Evolutionary conservation across 2,888 invertebrate genomes (phyloP).

Genomic region (Trissolcus brochymenae): DNA sequence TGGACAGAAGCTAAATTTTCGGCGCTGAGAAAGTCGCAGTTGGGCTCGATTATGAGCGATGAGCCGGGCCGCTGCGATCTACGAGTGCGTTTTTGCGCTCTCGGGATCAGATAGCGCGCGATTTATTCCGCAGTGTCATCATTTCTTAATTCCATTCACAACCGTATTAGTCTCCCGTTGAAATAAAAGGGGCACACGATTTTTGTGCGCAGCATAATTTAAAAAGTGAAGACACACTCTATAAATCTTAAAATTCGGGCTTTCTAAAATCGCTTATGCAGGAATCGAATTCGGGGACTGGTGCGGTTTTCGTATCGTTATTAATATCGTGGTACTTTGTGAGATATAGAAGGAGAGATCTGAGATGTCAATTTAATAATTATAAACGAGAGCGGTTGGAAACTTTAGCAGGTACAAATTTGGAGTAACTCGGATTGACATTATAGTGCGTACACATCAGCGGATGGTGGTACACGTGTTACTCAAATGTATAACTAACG

Average conservation of each 20-base stretch:
- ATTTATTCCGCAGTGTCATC: slow-evolving; percentile 10
- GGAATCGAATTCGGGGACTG: too few relatives aligned
- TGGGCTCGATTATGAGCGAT: slow-evolving; percentile 19
- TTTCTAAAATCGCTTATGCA: too few relatives aligned
- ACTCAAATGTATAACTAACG: slow-evolving; percentile 29
- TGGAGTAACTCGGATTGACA: slow-evolving; percentile 22
- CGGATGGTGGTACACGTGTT: slow-evolving; percentile 24
- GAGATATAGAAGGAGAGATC: too few relatives aligned
- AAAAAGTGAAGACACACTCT: too few relatives aligned
- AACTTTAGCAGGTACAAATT: slow-evolving; percentile 34
- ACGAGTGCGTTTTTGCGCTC: not conserved
- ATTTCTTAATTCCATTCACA: slow-evolving; percentile 8
- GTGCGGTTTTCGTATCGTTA: too few relatives aligned
- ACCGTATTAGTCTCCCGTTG: not conserved
- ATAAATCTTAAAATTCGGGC: too few relatives aligned
- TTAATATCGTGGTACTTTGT: too few relatives aligned
- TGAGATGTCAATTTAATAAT: too few relatives aligned
- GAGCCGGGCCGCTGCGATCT: not conserved
- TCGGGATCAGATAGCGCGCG: not conserved
- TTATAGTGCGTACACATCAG: slow-evolving; percentile 14
- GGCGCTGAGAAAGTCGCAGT: slow-evolving; percentile 25
- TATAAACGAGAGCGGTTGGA: slow-evolving; percentile 3
- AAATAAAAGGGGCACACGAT: slow-evolving; percentile 3
- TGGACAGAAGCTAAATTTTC: slow-evolving; percentile 54
- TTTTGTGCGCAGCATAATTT: not conserved